Conservation (phyloP, 92 coral and sea anemone genomes). For the Actinernus sp. region DNA sequence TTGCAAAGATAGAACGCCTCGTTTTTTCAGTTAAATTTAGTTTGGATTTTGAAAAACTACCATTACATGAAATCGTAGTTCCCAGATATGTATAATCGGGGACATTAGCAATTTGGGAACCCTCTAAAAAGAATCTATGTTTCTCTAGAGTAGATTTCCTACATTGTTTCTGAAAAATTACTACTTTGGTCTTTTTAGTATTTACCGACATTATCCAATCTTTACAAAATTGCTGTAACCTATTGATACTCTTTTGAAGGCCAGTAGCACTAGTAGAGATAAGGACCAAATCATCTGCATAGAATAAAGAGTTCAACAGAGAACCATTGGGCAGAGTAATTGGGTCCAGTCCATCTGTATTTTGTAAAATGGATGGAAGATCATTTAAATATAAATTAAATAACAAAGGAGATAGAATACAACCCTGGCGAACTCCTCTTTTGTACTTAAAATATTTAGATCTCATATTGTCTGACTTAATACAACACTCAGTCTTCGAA, state of each 20-base stretch:
- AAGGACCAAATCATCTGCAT: conserved; percentile 26
- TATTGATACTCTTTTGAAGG: too few species aligned
- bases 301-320: conserved; percentile 5
- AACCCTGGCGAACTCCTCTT: too few species aligned
- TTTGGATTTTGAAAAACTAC: too few species aligned
- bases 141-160: conserved; percentile 21
- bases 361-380: background rate
- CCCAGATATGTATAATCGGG: conserved; percentile 12
- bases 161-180: conserved; percentile 19
- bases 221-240: conserved; percentile 8
- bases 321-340: conserved; percentile 10
- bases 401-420: too few species aligned
- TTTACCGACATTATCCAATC: conserved; percentile 7
- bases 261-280: conserved; percentile 10
- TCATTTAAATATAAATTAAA: too few species aligned
- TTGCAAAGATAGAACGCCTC: too few species aligned
- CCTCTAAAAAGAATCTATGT: background rate
- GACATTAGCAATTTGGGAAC: conserved; percentile 1
- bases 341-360: conserved; percentile 5
- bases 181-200: conserved; percentile 22
- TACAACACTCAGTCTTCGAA: conserved; percentile 9
- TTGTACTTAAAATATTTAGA: too few species aligned
- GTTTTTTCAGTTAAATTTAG: too few species aligned
- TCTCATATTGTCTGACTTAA: conserved; percentile 8
- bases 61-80: background rate